phyloP scores from a whole-genome alignment of 2,888 invertebrate species.

The Malachius bipustulatus region DNA sequence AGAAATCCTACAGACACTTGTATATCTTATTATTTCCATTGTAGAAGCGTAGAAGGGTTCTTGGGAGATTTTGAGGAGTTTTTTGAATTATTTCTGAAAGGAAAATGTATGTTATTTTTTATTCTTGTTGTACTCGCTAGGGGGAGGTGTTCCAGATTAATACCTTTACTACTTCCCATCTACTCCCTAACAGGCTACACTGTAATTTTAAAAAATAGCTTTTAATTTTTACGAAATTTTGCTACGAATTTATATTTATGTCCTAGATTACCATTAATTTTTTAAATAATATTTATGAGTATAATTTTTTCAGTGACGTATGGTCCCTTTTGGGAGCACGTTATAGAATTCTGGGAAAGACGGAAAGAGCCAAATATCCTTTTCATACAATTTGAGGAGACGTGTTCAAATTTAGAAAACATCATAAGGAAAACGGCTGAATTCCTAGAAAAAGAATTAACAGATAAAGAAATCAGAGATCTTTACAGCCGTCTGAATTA shows the following conservation, averaged over 20 bases:
- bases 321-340: slow-evolving; percentile 30
- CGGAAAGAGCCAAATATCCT: slow-evolving; percentile 26
- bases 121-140: slow-evolving; percentile 16
- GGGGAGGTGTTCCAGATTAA: no score
- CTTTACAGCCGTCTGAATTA: slow-evolving; percentile 28
- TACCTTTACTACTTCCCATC: no score
- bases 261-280: no score
- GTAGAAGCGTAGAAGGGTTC: slow-evolving; percentile 45
- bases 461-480: slow-evolving; percentile 20
- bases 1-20: slow-evolving; percentile 62
- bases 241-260: no score
- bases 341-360: slow-evolving; percentile 27
- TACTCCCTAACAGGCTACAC: no score
- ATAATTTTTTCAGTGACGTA: slow-evolving; percentile 29
- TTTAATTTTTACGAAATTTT: no score
- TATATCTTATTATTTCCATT: slow-evolving; percentile 58
- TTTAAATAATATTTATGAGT: no score
- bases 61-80: slow-evolving; percentile 44
- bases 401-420: slow-evolving; percentile 23
- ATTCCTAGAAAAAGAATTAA: slow-evolving; percentile 24
- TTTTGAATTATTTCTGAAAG: slow-evolving; percentile 48
- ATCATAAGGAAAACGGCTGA: slow-evolving; percentile 23
- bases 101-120: slow-evolving; percentile 40
- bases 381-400: slow-evolving; percentile 30
- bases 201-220: no score